These are phyloP conservation scores for Eupithecia inturbata DNA, from an alignment of 2,888 invertebrate genomes.

Conservation along the genomic window DNA sequence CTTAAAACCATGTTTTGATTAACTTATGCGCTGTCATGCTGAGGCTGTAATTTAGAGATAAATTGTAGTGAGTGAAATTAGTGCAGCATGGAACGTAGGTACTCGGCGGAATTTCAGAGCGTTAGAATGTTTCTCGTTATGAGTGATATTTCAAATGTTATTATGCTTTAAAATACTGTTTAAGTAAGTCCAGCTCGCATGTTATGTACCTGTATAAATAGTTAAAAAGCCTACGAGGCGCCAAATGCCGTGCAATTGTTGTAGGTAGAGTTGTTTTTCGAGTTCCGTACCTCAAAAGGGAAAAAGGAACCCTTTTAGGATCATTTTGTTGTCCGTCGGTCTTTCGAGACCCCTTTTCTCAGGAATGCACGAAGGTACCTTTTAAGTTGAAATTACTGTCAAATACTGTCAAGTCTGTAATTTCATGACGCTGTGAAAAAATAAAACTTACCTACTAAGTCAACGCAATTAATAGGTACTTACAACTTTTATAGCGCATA, in stretches of 20 bases:
- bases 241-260: background rate
- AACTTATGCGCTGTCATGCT: slow-evolving; percentile 43
- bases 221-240: background rate
- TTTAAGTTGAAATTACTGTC: background rate
- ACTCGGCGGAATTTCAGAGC: slow-evolving; percentile 5
- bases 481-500: no score
- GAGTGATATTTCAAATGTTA: background rate
- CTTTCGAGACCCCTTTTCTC: background rate
- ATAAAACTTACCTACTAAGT: no score
- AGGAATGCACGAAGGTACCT: background rate
- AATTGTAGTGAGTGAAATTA: slow-evolving; percentile 39
- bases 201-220: background rate
- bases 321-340: background rate
- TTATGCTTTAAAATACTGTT: background rate
- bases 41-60: slow-evolving; percentile 35
- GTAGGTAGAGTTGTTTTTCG: background rate
- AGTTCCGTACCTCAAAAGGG: background rate
- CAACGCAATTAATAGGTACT: no score
- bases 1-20: slow-evolving; percentile 47
- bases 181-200: background rate
- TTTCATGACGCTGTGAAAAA: no score
- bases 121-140: background rate
- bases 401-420: no score
- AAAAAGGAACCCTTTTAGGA: background rate
- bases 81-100: slow-evolving; percentile 26